Evolutionary conservation across 2,888 invertebrate genomes (phyloP), one percentile per base, ranked within the genome.

Genomic region (Myopa tessellatipennis): DNA sequence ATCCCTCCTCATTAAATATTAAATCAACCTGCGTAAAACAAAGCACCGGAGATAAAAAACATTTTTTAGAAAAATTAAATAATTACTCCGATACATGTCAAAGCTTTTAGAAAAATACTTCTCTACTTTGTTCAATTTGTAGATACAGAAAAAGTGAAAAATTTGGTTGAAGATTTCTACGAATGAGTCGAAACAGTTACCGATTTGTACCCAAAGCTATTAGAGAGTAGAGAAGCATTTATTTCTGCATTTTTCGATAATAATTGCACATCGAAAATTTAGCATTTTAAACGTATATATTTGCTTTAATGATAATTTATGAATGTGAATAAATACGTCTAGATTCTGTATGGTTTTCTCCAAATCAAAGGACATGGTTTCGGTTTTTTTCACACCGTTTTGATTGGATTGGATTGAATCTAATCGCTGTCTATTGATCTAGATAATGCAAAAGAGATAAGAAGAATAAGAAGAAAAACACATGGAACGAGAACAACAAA

Each of bases 1-100:
- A 87, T 81, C 89, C 89, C 85, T 90, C 89, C 83, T 90, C 90
- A 81, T 89, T 89, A 79, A 89, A 89, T 81, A 90, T 85, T 77
- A 89, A 84, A 85, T 90, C 89, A 83, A 89, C 89, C 90, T 89
- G 82, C 55, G 65, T 12, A 76, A 38, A 75, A 78, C 76, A 63
- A 45, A 76, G 69, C 69, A 52, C 52, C 52, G 18, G 52, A 16
- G 68, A 50, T 63, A 72, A 76, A 63, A 69, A 73, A 71, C 52
- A 50, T 50, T 76, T 58, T 10, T 70, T 63, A 68, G 60, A 12
- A n/a, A 58, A 5, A 45, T 50, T 69, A 5, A 45, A 36, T 69
- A 16, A 52, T 26, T 55, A 55, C 52, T n/a, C 18, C n/a, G 12
- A 55, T 58, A 38, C 3, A 55, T 55, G 55, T 36, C 14, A 73